Conservation (phyloP, 2,888 invertebrate species). For the Malthinus seriepunctatus region DNA sequence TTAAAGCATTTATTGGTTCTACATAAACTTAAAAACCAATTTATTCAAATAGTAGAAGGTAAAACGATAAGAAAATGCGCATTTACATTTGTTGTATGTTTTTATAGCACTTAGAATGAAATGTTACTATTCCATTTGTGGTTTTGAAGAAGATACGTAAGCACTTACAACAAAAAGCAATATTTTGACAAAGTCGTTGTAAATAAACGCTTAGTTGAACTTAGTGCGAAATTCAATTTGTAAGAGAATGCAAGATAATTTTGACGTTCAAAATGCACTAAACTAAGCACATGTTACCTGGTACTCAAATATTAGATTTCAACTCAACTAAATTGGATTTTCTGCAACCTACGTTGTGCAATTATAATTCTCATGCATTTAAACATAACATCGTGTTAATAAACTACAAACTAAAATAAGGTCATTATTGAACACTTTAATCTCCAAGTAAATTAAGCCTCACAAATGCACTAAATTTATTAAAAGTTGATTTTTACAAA, state of each 20-base stretch:
- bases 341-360: no score
- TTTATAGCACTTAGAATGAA: background rate
- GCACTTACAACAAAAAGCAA: background rate
- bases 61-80: background rate
- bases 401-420: background rate
- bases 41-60: background rate
- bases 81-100: background rate
- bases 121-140: no score
- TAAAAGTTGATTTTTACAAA: background rate
- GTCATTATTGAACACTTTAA: background rate
- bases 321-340: background rate
- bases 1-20: conserved; percentile 5
- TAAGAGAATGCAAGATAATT: background rate
- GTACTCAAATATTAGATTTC: background rate
- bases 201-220: no score
- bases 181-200: background rate
- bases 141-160: background rate
- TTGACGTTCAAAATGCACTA: background rate
- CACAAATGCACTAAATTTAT: background rate
- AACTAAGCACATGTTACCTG: background rate
- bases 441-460: no score
- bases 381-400: background rate
- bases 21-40: background rate
- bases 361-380: background rate
- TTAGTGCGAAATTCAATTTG: background rate